Base-by-base conservation (phyloP, 30 jellyfish, hydroid and myxozoan species). In the Aurelia sp. region DNA sequence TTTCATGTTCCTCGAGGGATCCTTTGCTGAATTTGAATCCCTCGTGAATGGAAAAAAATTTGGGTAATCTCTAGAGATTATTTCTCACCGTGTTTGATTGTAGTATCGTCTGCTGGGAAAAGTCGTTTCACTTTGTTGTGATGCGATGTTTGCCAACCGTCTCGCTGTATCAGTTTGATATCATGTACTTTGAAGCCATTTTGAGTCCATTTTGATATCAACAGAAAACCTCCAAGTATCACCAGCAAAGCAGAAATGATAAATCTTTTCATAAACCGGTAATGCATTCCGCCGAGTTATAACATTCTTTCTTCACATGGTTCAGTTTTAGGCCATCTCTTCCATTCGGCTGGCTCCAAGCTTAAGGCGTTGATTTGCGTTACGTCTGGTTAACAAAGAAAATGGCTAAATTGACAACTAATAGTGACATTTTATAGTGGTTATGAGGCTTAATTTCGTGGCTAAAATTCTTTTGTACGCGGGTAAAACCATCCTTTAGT, bases 261-360 rank as follows among this genome's bases (percentile, higher is more conserved):
- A 30, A 73, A 84, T 62, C 93, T 84, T 63, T 84, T 84, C 44
- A 84, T 51, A 73, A 84, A 84, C 50, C 93, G 86, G 77, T 67
- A 84, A 66, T 73, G 93, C 93, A 84, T 84, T 23, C 61, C 77
- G 16, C 87, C 13, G 13, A 44, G 55, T 44, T 44, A 44, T 0
- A 10, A 44, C 55, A 44, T 44, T 44, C 55, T 44, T 5, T 44
- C 55, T 44, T 44, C 55, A 10, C 55, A 44, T 44, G 55, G 13
- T 44, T 44, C 10, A 16, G 15, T 4, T 44, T 44, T 44, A 44
- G 55, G 55, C 55, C 55, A 44, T 44, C 55, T 44, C 55, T 44
- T 44, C 55, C 8, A 8, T 44, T 37, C 50, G 50, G 10, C 50
- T 37, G 50, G 55, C 55, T 44, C 50, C 50, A 37, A 37, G 55